A percentile compares a stretch with the other conserved stretches of the same genome.
Conservation (phyloP, 2,113 vertebrate species). For the Proteles cristata region DNA sequence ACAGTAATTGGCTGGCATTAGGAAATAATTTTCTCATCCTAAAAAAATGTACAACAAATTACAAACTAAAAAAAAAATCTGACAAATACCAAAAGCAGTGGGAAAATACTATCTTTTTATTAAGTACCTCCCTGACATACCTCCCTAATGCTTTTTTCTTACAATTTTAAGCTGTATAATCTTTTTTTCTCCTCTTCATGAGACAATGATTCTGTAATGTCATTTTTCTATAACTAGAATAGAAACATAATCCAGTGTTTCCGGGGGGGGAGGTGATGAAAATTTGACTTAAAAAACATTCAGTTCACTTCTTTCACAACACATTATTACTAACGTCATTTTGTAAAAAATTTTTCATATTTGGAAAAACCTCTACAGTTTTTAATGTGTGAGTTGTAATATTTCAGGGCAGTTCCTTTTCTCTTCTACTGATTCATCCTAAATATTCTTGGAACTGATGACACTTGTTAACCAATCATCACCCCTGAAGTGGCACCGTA, state of each 20-base stretch:
- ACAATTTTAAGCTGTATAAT: not conserved
- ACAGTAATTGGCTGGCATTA: not conserved
- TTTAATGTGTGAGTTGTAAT: not conserved
- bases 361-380: not conserved
- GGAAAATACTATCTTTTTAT: not conserved
- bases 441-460: not conserved
- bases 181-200: not conserved
- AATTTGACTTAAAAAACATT: conserved; percentile 12
- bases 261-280: not conserved
- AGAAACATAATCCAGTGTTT: not conserved
- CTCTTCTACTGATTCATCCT: conserved; percentile 25
- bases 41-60: not conserved
- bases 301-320: not conserved
- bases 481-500: not conserved
- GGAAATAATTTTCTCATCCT: conserved; percentile 1
- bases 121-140: not conserved
- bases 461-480: not conserved
- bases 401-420: conserved; percentile 37
- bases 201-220: not conserved
- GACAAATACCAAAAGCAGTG: not conserved
- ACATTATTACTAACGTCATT: not conserved
- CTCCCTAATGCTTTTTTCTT: not conserved
- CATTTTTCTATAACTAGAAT: not conserved
- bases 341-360: conserved; percentile 18
- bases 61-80: not conserved